phyloP scores from a whole-genome alignment of 2,888 invertebrate species.

The Argyra leucocephala region DNA sequence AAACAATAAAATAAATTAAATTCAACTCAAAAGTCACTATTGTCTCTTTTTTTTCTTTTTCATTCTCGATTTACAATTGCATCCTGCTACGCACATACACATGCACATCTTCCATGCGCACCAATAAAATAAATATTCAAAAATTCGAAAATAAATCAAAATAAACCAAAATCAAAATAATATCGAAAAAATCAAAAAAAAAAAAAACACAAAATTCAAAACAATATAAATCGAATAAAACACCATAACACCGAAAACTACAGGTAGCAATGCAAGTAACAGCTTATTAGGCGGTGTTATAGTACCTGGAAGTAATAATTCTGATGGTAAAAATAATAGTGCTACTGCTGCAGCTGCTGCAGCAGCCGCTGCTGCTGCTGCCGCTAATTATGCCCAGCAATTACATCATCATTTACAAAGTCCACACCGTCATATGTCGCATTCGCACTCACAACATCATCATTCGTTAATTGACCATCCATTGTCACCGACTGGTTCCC shows the following conservation, averaged over 20 bases:
- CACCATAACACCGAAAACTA: constrained; percentile 8
- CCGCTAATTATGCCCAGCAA: constrained; percentile 15
- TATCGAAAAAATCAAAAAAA: background rate
- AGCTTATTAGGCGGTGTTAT: constrained; percentile 43
- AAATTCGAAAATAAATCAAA: background rate
- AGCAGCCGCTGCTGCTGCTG: background rate
- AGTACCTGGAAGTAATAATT: constrained; percentile 40
- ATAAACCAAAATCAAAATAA: background rate
- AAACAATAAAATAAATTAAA: constrained; percentile 26
- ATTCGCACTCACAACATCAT: constrained; percentile 29
- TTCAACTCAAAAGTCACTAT: constrained; percentile 44
- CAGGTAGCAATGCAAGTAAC: constrained; percentile 38
- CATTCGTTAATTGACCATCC: constrained; percentile 16
- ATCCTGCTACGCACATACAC: constrained; percentile 4
- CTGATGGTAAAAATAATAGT: constrained; percentile 36
- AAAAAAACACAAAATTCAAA: background rate
- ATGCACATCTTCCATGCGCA: constrained; percentile 6
- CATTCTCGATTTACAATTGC: constrained; percentile 37
- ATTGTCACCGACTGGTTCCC: constrained; percentile 17
- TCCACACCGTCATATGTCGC: constrained; percentile 20
- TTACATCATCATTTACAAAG: constrained; percentile 26
- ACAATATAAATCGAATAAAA: background rate
- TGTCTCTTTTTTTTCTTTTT: constrained; percentile 46
- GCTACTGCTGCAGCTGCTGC: background rate
- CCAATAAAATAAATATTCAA: background rate